These are phyloP conservation scores for Choreutis nemorana DNA, from an alignment of 2,888 invertebrate genomes.

Conservation along the genomic window DNA sequence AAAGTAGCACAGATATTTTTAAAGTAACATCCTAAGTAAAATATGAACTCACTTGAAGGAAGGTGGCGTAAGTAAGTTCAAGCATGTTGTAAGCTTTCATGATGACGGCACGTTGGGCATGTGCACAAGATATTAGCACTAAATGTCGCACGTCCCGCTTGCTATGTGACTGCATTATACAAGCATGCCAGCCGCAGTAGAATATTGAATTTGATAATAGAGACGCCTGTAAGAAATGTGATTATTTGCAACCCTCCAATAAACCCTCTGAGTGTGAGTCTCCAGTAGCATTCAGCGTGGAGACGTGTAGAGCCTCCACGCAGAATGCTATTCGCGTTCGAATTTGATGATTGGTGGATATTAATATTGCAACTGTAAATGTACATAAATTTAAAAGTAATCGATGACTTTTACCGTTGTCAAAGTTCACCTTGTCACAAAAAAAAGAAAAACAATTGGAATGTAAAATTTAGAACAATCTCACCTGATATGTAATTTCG, in stretches of 20 bases:
- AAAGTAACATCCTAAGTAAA: not conserved
- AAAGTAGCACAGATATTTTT: too few relatives aligned
- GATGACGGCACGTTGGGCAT: conserved; percentile 41
- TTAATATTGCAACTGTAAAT: too few relatives aligned
- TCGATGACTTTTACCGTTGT: too few relatives aligned
- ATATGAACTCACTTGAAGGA: conserved; percentile 26
- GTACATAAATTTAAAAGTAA: too few relatives aligned
- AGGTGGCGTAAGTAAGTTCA: conserved; percentile 42
- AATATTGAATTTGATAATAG: conserved; percentile 42
- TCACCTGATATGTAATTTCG: conserved; percentile 53
- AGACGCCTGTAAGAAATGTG: conserved; percentile 29
- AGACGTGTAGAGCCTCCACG: too few relatives aligned
- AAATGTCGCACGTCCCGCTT: conserved; percentile 25
- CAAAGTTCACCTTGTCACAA: too few relatives aligned
- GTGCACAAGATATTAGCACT: conserved; percentile 33
- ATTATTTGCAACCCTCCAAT: too few relatives aligned
- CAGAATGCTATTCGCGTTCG: too few relatives aligned
- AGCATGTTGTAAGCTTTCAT: conserved; percentile 59
- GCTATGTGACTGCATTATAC: conserved; percentile 16
- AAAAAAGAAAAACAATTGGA: not conserved
- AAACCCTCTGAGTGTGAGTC: too few relatives aligned
- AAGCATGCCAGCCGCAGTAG: conserved; percentile 47
- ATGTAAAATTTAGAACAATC: not conserved
- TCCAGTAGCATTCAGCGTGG: too few relatives aligned
- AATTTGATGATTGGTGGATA: too few relatives aligned